These are phyloP conservation scores for Dendrocincla fuliginosa DNA, from an alignment of 2,797 vertebrate genomes.

Conservation along the genomic window DNA sequence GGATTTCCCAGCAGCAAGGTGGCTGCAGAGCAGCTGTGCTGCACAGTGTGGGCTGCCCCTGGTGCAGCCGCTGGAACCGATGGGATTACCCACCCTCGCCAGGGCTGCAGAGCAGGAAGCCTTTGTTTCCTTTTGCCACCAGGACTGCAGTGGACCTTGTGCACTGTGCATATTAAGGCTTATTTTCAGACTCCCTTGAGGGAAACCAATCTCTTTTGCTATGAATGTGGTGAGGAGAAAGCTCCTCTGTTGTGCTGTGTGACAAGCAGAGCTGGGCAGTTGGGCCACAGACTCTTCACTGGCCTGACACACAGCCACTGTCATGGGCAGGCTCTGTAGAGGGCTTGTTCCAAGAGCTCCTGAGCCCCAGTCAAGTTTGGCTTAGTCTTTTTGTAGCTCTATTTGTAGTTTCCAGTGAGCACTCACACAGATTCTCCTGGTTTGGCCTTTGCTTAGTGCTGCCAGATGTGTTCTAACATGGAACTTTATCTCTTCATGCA, in stretches of 20 bases:
- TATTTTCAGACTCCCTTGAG: slow-evolving; percentile 3
- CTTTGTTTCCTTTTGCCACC: slow-evolving; percentile 47
- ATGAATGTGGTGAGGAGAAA: neutral
- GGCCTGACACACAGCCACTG: neutral
- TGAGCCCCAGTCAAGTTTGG: neutral
- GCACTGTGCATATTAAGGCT: neutral
- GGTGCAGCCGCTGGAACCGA: slow-evolving; percentile 32
- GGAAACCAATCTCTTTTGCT: neutral
- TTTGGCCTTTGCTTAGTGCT: neutral
- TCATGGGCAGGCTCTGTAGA: neutral
- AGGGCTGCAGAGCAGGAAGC: neutral
- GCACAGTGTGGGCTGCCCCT: neutral
- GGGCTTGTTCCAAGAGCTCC: neutral
- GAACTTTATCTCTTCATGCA: neutral
- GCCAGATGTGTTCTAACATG: neutral
- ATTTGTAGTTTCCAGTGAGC: neutral
- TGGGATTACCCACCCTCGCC: slow-evolving; percentile 8
- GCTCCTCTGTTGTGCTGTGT: neutral
- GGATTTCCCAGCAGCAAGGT: slow-evolving; percentile 11
- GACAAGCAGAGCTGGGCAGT: neutral
- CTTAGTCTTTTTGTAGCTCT: neutral
- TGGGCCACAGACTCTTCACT: neutral
- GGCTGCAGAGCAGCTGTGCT: neutral
- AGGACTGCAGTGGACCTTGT: slow-evolving; percentile 3
- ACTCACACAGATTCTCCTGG: neutral